Percentiles rank a stretch among this genome's conserved stretches.
These are phyloP conservation scores for Amazona vittata DNA, from an alignment of 2,113 vertebrate species.

Conservation along the genomic window DNA sequence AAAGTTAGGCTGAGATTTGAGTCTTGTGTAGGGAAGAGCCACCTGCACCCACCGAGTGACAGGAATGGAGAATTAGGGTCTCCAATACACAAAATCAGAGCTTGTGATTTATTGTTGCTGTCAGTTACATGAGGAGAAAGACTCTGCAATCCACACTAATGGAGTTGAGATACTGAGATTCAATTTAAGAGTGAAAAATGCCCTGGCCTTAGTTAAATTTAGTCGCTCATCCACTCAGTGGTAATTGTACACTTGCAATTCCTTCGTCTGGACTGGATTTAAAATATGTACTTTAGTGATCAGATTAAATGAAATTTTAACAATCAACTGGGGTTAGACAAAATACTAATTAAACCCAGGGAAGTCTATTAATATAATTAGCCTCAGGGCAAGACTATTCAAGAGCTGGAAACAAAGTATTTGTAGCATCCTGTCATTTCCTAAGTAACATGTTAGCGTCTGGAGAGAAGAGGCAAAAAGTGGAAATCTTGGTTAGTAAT, in stretches of 20 bases:
- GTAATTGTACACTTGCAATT: slow-evolving; percentile 9
- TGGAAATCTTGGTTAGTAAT: background rate
- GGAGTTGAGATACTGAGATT: slow-evolving; percentile 39
- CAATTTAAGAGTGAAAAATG: slow-evolving; percentile 43
- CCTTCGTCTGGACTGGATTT: slow-evolving; percentile 20
- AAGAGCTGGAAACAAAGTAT: slow-evolving; percentile 46
- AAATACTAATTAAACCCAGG: slow-evolving; percentile 54
- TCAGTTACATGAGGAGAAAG: slow-evolving; percentile 11
- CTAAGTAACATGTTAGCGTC: background rate
- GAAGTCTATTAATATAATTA: slow-evolving; percentile 48
- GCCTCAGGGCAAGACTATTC: slow-evolving; percentile 1
- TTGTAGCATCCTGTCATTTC: slow-evolving; percentile 28
- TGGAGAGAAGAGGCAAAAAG: background rate
- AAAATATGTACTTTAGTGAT: slow-evolving; percentile 40
- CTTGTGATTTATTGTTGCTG: slow-evolving; percentile 16
- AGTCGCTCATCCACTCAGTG: slow-evolving; percentile 1
- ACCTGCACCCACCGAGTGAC: background rate
- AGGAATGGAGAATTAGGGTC: background rate
- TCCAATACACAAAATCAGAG: background rate
- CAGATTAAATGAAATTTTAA: slow-evolving; percentile 25
- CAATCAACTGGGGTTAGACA: slow-evolving; percentile 37
- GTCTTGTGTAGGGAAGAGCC: background rate
- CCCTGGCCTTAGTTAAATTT: slow-evolving; percentile 37
- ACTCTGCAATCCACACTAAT: slow-evolving; percentile 24
- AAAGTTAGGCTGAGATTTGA: background rate